phyloP scores from a whole-genome alignment of 1,140 invertebrate genomes.

The Cotesia vestalis region DNA sequence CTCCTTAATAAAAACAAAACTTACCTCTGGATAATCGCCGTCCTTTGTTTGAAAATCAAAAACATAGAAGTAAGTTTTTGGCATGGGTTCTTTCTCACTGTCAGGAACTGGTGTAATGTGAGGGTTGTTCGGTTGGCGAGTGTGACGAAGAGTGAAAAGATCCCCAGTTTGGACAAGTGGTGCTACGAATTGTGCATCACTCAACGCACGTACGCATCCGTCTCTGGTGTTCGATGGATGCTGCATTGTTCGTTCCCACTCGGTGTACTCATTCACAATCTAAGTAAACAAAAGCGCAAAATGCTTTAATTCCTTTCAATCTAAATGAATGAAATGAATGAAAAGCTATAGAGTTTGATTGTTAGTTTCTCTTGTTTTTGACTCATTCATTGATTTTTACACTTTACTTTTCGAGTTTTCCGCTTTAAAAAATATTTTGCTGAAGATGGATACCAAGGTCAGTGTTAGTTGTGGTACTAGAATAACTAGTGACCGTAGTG shows the following conservation, averaged over 20 bases:
- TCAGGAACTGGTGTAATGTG: constrained; percentile 54
- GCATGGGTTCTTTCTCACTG: constrained; percentile 64
- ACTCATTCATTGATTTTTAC: too few species aligned
- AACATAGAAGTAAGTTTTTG: constrained; percentile 89
- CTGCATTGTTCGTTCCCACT: constrained; percentile 92
- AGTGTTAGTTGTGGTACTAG: too few species aligned
- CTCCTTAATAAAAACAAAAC: constrained; percentile 26
- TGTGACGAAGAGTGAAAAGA: constrained; percentile 71
- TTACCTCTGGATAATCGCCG: constrained; percentile 87
- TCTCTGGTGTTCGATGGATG: constrained; percentile 93
- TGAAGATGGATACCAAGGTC: too few species aligned
- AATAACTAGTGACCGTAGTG: too few species aligned
- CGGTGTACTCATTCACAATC: constrained; percentile 95
- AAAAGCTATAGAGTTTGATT: too few species aligned
- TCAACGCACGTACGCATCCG: constrained; percentile 89
- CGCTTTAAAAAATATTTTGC: too few species aligned
- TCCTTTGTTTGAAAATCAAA: constrained; percentile 94
- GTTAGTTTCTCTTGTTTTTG: too few species aligned
- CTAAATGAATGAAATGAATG: too few species aligned
- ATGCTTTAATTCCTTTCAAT: not conserved
- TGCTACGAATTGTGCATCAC: constrained; percentile 90
- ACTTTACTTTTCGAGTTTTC: too few species aligned
- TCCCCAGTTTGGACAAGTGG: constrained; percentile 85
- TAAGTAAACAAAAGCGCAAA: constrained; percentile 41
- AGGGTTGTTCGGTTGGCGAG: constrained; percentile 54